These are phyloP conservation scores for Scolopax bukidnonensis DNA, from an alignment of 2,797 vertebrate species.

Conservation along the genomic window DNA sequence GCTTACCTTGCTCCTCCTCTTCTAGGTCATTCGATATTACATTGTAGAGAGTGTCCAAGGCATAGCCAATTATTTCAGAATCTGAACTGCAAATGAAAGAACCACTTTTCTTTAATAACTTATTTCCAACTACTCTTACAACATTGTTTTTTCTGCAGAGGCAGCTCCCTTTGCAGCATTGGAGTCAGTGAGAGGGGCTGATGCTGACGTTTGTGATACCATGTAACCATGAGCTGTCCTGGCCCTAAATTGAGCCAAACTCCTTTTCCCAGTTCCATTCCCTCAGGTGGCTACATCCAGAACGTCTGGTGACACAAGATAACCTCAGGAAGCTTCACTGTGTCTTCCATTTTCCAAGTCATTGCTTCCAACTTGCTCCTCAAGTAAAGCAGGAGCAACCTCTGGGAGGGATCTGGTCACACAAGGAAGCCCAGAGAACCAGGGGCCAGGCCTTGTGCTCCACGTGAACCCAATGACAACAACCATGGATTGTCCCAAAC, in stretches of 20 bases:
- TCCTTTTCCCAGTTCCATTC: not conserved
- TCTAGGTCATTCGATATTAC: conserved; percentile 96
- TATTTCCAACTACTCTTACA: not conserved
- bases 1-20: conserved; percentile 92
- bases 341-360: not conserved
- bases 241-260: not conserved
- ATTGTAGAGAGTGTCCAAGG: conserved; percentile 97
- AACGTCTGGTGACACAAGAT: not conserved
- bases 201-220: not conserved
- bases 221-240: accelerated
- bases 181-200: not conserved
- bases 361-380: not conserved
- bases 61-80: conserved; percentile 98
- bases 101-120: conserved; percentile 57
- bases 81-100: conserved; percentile 87
- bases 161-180: not conserved
- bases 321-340: not conserved
- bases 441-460: not conserved
- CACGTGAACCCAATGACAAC: accelerated
- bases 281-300: not conserved
- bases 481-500: not conserved
- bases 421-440: not conserved
- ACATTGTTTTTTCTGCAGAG: not conserved
- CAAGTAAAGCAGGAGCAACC: not conserved
- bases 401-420: not conserved